phyloP scores from a whole-genome alignment of 92 coral and sea anemone species.

The Palythoa caribaeorum region DNA sequence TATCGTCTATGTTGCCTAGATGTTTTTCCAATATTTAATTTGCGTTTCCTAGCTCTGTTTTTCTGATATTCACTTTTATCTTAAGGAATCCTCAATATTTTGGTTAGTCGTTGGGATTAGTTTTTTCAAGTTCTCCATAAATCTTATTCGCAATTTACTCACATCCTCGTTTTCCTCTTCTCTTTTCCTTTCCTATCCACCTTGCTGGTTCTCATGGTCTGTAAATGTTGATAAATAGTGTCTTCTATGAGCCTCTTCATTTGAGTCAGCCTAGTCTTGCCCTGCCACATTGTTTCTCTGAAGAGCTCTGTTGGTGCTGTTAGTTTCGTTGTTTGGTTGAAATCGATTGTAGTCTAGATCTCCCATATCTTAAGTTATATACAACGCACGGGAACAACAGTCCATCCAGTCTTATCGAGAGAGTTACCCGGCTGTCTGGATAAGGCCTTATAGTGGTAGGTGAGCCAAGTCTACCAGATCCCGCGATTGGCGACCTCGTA shows the following conservation, averaged over 20 bases:
- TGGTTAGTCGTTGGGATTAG: too few relatives aligned
- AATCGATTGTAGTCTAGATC: neutral
- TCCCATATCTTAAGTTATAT: neutral
- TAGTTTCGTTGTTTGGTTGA: too few relatives aligned
- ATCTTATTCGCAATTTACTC: neutral
- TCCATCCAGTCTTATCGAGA: too few relatives aligned
- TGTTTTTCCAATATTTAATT: neutral
- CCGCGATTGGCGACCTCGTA: constrained; percentile 31
- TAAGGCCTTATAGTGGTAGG: constrained; percentile 32
- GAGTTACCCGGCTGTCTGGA: neutral
- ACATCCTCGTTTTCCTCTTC: neutral
- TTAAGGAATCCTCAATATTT: too few relatives aligned
- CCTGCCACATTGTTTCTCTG: too few relatives aligned
- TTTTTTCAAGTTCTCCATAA: neutral
- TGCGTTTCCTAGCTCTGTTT: neutral
- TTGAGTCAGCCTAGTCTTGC: too few relatives aligned
- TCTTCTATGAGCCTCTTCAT: too few relatives aligned
- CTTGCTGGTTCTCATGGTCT: neutral
- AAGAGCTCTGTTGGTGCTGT: too few relatives aligned
- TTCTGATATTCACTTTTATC: too few relatives aligned
- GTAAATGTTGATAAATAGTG: neutral
- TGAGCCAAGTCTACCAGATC: constrained; percentile 11
- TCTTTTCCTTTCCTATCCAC: neutral
- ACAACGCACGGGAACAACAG: neutral
- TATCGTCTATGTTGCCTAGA: neutral